These are phyloP conservation scores for Meriones psammophilus DNA, from an alignment of 2,797 vertebrate species.

Conservation along the genomic window DNA sequence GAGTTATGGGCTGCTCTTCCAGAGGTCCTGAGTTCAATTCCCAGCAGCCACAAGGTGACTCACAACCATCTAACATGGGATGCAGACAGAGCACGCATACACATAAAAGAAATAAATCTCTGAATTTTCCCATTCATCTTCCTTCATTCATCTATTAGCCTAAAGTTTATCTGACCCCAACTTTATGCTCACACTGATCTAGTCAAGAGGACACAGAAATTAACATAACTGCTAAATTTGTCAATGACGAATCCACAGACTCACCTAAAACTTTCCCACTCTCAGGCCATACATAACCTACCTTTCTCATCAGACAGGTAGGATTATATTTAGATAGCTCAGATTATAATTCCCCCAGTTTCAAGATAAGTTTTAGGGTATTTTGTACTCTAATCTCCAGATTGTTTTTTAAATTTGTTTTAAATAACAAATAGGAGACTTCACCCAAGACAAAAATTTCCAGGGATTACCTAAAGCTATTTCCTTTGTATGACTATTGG, in stretches of 20 bases:
- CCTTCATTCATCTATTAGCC: background rate
- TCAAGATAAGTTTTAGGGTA: background rate
- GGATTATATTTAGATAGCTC: background rate
- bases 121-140: background rate
- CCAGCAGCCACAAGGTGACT: background rate
- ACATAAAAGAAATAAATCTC: background rate
- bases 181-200: background rate
- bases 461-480: background rate
- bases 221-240: background rate
- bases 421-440: background rate
- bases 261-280: background rate
- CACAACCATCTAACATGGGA: background rate
- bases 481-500: background rate
- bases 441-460: background rate
- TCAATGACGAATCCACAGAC: background rate
- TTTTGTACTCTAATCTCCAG: background rate
- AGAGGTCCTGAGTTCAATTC: background rate
- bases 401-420: background rate
- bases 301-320: background rate
- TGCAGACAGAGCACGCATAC: background rate
- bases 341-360: background rate
- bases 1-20: background rate
- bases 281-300: constrained; percentile 39
- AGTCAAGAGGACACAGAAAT: background rate
- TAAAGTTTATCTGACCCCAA: background rate